Conservation (phyloP, 2,113 vertebrate species). For the Emberiza fucata region DNA sequence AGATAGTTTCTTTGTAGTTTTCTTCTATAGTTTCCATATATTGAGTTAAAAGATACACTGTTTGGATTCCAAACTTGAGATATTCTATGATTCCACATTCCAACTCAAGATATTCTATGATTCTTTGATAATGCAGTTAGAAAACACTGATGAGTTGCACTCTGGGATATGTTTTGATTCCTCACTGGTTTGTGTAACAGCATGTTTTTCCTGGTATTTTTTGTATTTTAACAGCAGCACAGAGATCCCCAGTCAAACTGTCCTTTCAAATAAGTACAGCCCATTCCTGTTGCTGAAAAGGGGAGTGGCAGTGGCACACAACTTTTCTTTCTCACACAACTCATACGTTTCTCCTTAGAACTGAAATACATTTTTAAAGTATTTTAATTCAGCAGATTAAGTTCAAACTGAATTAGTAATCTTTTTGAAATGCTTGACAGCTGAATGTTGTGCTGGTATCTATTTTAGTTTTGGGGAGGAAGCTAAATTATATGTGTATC, state of each 20-base stretch:
- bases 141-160: not conserved
- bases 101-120: not conserved
- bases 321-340: not conserved
- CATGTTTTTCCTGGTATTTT: not conserved
- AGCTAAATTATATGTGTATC: not conserved
- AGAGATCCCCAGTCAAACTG: not conserved
- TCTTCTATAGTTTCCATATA: not conserved
- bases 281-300: not conserved
- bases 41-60: not conserved
- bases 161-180: not conserved
- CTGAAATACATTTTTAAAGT: not conserved
- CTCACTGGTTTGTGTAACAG: not conserved
- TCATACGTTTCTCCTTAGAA: not conserved
- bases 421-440: not conserved
- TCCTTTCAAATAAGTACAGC: not conserved
- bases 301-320: not conserved
- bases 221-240: not conserved
- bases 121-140: not conserved
- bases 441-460: not conserved
- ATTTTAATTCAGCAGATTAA: constrained; percentile 3
- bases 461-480: not conserved
- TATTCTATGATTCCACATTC: not conserved
- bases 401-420: not conserved
- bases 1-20: not conserved
- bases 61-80: not conserved